phyloP scores from a whole-genome alignment of 2,113 vertebrate genomes.

The Candoia aspera region DNA sequence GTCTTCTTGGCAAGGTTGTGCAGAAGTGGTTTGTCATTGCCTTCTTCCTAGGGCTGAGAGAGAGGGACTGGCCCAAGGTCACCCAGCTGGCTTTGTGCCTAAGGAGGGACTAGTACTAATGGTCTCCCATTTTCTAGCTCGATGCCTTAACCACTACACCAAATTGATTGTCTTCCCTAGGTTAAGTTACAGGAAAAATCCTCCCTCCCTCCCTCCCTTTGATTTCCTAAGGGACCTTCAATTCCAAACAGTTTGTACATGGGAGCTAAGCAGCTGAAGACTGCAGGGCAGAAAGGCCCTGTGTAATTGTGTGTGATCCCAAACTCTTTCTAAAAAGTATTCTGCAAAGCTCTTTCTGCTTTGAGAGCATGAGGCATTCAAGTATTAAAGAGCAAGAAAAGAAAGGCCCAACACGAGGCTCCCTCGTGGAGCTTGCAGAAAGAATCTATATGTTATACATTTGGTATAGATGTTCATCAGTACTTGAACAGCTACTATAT shows the following conservation, averaged over 20 bases:
- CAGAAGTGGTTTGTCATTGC: too few species aligned
- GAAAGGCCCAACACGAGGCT: too few species aligned
- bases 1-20: too few species aligned
- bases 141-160: too few species aligned
- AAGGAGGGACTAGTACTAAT: too few species aligned
- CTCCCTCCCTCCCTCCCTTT: too few species aligned
- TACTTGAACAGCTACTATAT: neutral
- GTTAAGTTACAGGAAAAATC: neutral
- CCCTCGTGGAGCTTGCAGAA: neutral
- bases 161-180: too few species aligned
- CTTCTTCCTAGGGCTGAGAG: too few species aligned
- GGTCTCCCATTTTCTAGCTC: too few species aligned
- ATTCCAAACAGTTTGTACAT: neutral
- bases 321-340: neutral
- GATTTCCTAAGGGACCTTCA: neutral
- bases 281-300: neutral
- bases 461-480: too few species aligned
- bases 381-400: neutral
- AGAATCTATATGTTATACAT: neutral
- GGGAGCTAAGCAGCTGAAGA: neutral
- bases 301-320: neutral
- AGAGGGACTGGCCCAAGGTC: too few species aligned
- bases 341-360: neutral
- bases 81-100: too few species aligned
- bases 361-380: neutral